phyloP scores from a whole-genome alignment of 1,140 invertebrate species.

The Drosophila takahashii region DNA sequence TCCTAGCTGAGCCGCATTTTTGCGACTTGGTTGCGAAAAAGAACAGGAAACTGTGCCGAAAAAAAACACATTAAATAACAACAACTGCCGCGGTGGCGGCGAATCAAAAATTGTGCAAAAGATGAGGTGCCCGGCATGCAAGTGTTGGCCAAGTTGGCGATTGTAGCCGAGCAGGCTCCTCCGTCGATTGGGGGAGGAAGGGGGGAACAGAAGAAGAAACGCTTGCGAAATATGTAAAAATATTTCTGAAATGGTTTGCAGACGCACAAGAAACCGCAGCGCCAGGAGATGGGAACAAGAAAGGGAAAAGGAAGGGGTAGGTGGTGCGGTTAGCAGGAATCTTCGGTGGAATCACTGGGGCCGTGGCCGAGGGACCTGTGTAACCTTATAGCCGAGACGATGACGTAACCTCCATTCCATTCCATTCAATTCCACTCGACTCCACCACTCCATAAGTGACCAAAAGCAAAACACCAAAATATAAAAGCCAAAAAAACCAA shows the following conservation, averaged over 20 bases:
- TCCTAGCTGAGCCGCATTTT: slow-evolving; percentile 76
- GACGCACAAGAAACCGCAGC: slow-evolving; percentile 50
- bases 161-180: slow-evolving; percentile 73
- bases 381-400: slow-evolving; percentile 59
- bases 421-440: slow-evolving; percentile 35
- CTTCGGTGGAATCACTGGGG: slow-evolving; percentile 19
- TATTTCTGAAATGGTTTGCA: slow-evolving; percentile 76
- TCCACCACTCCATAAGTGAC: slow-evolving; percentile 32
- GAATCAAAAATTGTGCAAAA: slow-evolving; percentile 65
- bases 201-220: slow-evolving; percentile 19
- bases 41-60: slow-evolving; percentile 71
- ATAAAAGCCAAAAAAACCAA: slow-evolving; percentile 9
- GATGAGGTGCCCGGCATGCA: slow-evolving; percentile 62
- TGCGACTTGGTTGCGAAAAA: slow-evolving; percentile 71
- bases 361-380: slow-evolving; percentile 39
- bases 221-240: slow-evolving; percentile 73
- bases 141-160: slow-evolving; percentile 64
- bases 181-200: slow-evolving; percentile 13
- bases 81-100: slow-evolving; percentile 18
- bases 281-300: slow-evolving; percentile 12
- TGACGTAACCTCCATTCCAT: slow-evolving; percentile 57
- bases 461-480: slow-evolving; percentile 35
- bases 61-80: slow-evolving; percentile 43
- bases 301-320: background rate
- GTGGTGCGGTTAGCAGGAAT: slow-evolving; percentile 42